These are phyloP conservation scores for Drosophila nigritarsus DNA, from an alignment of 2,888 invertebrate genomes.

Conservation along the genomic window DNA sequence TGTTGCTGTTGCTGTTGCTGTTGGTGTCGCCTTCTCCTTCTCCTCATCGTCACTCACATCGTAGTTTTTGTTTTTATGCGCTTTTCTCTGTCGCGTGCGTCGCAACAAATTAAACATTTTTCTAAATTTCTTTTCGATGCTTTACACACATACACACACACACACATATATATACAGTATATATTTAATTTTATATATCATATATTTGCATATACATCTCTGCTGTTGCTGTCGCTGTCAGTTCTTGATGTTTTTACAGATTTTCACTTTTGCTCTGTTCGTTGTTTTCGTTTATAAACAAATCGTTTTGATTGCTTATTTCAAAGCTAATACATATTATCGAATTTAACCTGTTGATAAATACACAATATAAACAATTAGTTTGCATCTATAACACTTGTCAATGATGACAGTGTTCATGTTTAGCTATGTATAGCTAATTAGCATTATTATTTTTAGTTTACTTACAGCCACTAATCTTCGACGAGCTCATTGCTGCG, in stretches of 20 bases:
- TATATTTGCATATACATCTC: slow-evolving; percentile 48
- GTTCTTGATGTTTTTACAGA: slow-evolving; percentile 8
- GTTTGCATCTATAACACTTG: slow-evolving; percentile 22
- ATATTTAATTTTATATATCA: slow-evolving; percentile 28
- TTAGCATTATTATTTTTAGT: slow-evolving; percentile 35
- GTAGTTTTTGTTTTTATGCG: slow-evolving; percentile 56
- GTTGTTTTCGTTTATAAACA: slow-evolving; percentile 67
- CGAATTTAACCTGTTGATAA: slow-evolving; percentile 68
- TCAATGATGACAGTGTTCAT: not conserved
- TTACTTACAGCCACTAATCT: slow-evolving; percentile 38
- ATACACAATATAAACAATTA: slow-evolving; percentile 29
- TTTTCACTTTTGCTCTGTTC: slow-evolving; percentile 32
- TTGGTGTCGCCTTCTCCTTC: slow-evolving; percentile 20
- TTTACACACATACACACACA: not conserved
- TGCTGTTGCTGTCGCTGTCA: slow-evolving; percentile 8
- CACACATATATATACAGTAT: slow-evolving; percentile 7
- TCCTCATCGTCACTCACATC: slow-evolving; percentile 57
- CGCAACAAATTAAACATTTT: slow-evolving; percentile 81
- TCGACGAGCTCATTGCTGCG: slow-evolving; percentile 41
- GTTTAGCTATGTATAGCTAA: slow-evolving; percentile 12
- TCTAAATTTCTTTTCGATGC: slow-evolving; percentile 31
- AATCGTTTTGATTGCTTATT: slow-evolving; percentile 58
- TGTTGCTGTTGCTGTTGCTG: slow-evolving; percentile 17
- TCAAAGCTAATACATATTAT: slow-evolving; percentile 9
- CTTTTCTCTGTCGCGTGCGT: slow-evolving; percentile 74